phyloP scores from a whole-genome alignment of 2,888 invertebrate genomes.

The Nyleta sp. region DNA sequence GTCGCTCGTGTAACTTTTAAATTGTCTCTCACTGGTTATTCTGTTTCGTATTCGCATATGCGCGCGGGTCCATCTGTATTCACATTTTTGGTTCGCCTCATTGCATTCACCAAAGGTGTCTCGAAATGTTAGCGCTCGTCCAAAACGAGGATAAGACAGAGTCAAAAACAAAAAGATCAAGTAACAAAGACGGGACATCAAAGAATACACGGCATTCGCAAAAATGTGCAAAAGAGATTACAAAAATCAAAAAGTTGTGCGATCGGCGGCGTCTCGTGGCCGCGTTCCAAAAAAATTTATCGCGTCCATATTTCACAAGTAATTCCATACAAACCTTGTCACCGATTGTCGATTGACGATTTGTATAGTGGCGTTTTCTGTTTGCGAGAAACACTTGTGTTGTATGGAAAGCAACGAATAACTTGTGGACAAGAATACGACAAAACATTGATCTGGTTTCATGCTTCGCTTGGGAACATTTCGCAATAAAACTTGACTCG shows the following conservation, averaged over 20 bases:
- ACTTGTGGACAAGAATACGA: conserved; percentile 50
- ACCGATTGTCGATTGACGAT: conserved; percentile 1
- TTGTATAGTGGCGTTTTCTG: background rate
- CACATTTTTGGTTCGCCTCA: conserved; percentile 63
- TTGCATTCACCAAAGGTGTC: conserved; percentile 43
- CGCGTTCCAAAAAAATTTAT: conserved; percentile 67
- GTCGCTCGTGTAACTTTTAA: conserved; percentile 53
- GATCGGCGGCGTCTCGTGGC: conserved; percentile 75
- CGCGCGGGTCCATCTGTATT: conserved; percentile 63
- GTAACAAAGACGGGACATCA: conserved; percentile 60
- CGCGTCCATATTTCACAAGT: conserved; percentile 56
- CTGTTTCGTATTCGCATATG: conserved; percentile 21
- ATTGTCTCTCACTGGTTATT: conserved; percentile 48
- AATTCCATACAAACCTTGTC: background rate
- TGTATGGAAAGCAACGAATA: conserved; percentile 58
- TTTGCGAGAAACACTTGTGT: conserved; percentile 58
- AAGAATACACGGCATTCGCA: conserved; percentile 71
- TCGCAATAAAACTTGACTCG: conserved; percentile 42
- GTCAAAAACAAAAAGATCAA: conserved; percentile 38
- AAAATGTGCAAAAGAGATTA: conserved; percentile 69
- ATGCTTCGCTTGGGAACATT: conserved; percentile 62
- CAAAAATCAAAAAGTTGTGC: conserved; percentile 75
- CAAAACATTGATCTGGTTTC: conserved; percentile 52
- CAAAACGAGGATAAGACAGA: conserved; percentile 28
- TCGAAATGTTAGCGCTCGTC: conserved; percentile 47